Base-by-base conservation (phyloP, 2,113 vertebrate species). In the Arothron firmamentum region DNA sequence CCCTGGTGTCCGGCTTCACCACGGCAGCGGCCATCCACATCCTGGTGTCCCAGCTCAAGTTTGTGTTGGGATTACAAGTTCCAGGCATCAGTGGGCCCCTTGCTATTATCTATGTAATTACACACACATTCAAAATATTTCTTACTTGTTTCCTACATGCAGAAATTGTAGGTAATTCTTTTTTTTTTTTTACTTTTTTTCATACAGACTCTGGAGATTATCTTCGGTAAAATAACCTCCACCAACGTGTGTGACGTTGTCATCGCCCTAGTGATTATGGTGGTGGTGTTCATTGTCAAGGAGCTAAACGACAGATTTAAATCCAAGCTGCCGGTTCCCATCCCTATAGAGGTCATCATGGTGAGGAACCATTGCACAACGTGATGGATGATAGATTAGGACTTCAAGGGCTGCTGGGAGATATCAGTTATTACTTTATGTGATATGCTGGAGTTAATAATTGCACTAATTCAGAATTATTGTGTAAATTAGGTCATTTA, bases 11-110 rank as follows among this genome's bases (percentile, higher is more conserved):
- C 0, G 95, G 94, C 60, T 98, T 98, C 82, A 97, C 96, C 2
- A 97, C 95, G 0, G 97, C 94, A 3, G 94, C 97, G 0, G 97
- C 97, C 0, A 6, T 98, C 58, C 95, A 98, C 10, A 97, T 99
- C 78, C 54, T 99, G 77, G 87, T 98, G 63, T 98, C 97, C 45
- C 97, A 98, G 64, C 89, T 98, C 57, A 99, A 99, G 87, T 98
- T 98, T 84, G 90, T 98, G 38, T 46, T 99, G 41, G 96, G 96
- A 0, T 76, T 99, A 10, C 2, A 18, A 0, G 92, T 98, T 2
- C 89, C 85, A 0, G 80, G 94, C 52, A 78, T 91, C 62, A 92
- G 89, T 2, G 90, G 87, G 56, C 93, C 94, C 0, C 72, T 98
- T 3, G 61, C 94, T 11, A 51, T 97, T 57, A 79, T 99, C 71